phyloP scores from a whole-genome alignment of 2,888 invertebrate species.

The Caenorhabditis sp. region DNA sequence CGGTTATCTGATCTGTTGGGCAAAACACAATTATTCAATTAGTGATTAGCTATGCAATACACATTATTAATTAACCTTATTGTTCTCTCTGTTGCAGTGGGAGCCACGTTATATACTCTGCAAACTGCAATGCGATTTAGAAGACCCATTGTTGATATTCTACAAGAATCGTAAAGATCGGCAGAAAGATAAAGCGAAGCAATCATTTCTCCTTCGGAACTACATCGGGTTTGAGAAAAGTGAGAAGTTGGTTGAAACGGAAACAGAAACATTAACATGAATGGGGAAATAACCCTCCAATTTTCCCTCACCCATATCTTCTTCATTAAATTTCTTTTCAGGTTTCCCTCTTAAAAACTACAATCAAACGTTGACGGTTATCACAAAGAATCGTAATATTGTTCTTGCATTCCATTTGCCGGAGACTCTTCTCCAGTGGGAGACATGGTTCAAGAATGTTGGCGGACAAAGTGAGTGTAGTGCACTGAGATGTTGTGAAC shows the following conservation, averaged over 20 bases:
- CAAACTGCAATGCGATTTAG: slow-evolving; percentile 64
- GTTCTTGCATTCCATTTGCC: slow-evolving; percentile 66
- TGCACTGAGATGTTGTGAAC: background rate
- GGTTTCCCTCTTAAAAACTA: slow-evolving; percentile 63
- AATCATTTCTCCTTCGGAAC: slow-evolving; percentile 58
- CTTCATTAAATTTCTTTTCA: slow-evolving; percentile 22
- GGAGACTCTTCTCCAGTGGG: slow-evolving; percentile 69
- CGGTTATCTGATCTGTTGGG: slow-evolving; percentile 6
- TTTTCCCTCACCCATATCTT: background rate
- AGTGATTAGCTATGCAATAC: slow-evolving; percentile 11
- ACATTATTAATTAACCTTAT: background rate
- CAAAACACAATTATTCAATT: slow-evolving; percentile 25
- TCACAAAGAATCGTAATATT: slow-evolving; percentile 63
- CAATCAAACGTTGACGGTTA: slow-evolving; percentile 63
- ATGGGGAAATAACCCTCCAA: background rate
- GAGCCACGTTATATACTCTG: slow-evolving; percentile 65
- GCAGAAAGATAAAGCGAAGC: slow-evolving; percentile 63
- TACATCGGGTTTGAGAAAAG: slow-evolving; percentile 71
- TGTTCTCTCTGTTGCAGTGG: slow-evolving; percentile 61
- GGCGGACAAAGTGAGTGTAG: slow-evolving; percentile 67
- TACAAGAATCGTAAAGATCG: slow-evolving; percentile 69
- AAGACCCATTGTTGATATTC: slow-evolving; percentile 57
- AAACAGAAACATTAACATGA: background rate
- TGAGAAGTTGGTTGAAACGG: slow-evolving; percentile 12
- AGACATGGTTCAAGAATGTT: slow-evolving; percentile 69